phyloP scores from a whole-genome alignment of 2,888 invertebrate genomes.

The Lycophotia porphyrea region DNA sequence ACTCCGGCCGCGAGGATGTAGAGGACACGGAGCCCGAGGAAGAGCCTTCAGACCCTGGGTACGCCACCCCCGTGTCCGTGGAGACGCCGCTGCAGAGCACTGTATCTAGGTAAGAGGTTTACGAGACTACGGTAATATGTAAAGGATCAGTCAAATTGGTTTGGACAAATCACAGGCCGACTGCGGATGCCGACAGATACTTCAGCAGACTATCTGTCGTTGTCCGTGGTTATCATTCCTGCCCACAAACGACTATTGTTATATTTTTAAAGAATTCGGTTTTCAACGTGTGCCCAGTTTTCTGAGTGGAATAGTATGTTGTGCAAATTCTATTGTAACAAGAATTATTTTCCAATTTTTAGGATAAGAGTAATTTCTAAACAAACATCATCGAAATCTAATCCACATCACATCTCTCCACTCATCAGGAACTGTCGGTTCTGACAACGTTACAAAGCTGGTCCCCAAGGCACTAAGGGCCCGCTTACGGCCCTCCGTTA shows the following conservation, averaged over 20 bases:
- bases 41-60: constrained; percentile 94
- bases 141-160: background rate
- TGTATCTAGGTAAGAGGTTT: constrained; percentile 92
- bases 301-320: background rate
- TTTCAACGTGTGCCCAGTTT: background rate
- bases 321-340: background rate
- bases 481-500: constrained; percentile 25
- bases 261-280: background rate
- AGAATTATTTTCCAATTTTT: background rate
- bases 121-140: background rate
- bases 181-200: background rate
- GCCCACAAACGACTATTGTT: background rate
- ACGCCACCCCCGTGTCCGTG: constrained; percentile 95
- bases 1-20: constrained; percentile 95
- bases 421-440: constrained; percentile 25
- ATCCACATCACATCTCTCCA: background rate
- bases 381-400: constrained; percentile 3
- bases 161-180: background rate
- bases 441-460: constrained; percentile 38
- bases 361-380: background rate
- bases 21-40: constrained; percentile 95
- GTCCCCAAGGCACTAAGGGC: constrained; percentile 22
- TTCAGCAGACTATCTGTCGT: background rate
- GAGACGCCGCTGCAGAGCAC: constrained; percentile 97
- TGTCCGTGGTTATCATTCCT: background rate